Conservation (phyloP, 2,113 vertebrate species). For the Oreochromis niloticus region DNA sequence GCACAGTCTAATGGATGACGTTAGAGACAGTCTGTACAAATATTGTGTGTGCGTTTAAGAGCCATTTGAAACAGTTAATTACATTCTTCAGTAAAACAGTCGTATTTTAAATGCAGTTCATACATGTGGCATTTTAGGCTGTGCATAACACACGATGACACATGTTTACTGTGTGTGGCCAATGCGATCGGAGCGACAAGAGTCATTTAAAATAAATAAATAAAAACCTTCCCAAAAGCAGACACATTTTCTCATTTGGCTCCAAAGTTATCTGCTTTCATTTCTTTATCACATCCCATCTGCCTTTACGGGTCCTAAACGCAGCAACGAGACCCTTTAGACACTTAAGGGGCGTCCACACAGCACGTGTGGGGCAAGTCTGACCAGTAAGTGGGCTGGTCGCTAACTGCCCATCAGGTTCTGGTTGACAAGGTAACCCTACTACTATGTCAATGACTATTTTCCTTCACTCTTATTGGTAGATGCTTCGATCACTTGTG, state of each 20-base stretch:
- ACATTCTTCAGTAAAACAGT: background rate
- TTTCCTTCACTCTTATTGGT: background rate
- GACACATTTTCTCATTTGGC: background rate
- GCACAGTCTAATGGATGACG: background rate
- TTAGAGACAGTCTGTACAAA: background rate
- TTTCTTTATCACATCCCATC: background rate
- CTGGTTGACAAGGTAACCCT: background rate
- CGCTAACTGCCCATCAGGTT: background rate
- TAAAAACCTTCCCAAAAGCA: background rate
- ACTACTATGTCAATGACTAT: background rate
- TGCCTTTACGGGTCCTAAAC: background rate
- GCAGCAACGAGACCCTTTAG: background rate
- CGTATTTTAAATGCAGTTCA: background rate
- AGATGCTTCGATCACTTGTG: background rate
- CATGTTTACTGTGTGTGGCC: background rate
- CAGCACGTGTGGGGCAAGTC: background rate
- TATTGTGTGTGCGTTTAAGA: background rate
- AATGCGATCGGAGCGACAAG: background rate
- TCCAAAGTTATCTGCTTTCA: background rate
- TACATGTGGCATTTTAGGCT: background rate
- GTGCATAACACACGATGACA: background rate
- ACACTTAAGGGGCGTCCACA: background rate
- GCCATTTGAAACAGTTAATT: background rate
- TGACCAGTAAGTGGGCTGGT: background rate
- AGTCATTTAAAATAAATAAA: background rate